Conservation (phyloP, 2,797 vertebrate species). For the Cryptoblepharus egeriae region DNA sequence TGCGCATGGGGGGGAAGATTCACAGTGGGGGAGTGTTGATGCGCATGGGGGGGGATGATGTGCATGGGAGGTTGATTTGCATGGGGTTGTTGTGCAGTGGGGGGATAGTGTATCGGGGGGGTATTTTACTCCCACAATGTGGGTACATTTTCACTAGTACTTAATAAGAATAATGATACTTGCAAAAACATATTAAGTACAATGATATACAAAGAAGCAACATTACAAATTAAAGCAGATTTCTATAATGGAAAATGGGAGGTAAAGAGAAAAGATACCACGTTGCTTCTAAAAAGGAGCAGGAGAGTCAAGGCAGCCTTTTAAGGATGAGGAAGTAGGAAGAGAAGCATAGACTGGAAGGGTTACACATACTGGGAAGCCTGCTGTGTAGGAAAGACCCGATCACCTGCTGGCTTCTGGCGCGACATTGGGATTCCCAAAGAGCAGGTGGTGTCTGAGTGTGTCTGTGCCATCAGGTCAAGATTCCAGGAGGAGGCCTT, state of each 20-base stretch:
- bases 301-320: background rate
- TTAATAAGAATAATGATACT: background rate
- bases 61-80: no score
- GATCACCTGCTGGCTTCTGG: slow-evolving; percentile 23
- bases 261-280: background rate
- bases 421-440: slow-evolving; percentile 16
- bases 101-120: no score
- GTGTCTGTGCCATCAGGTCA: slow-evolving; percentile 2
- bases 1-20: no score
- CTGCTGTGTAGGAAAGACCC: background rate
- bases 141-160: no score
- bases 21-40: no score
- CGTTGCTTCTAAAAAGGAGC: background rate
- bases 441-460: slow-evolving; percentile 32
- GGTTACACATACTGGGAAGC: background rate
- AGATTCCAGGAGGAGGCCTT: slow-evolving; percentile 30
- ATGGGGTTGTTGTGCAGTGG: no score
- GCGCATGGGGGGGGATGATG: no score
- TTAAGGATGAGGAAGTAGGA: background rate
- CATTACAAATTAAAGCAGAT: background rate
- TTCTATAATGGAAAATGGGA: background rate
- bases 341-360: background rate
- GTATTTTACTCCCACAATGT: no score
- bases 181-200: background rate
- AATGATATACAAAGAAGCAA: background rate